phyloP scores from a whole-genome alignment of 2,797 vertebrate genomes.

The Cichlasoma orientale region DNA sequence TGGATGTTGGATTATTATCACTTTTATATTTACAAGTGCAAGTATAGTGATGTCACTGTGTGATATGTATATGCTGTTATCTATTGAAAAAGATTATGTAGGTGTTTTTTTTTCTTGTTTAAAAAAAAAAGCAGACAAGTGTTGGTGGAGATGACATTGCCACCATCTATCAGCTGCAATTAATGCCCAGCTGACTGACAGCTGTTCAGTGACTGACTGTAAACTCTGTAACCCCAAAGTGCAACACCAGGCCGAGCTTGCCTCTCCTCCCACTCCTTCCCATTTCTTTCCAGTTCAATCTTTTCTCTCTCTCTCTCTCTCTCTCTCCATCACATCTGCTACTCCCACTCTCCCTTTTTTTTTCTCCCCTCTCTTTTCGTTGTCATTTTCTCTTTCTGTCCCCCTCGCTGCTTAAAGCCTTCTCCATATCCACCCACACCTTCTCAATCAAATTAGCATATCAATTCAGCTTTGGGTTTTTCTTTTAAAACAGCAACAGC shows the following conservation, averaged over 20 bases:
- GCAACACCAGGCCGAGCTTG: conserved; percentile 28
- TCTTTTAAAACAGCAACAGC: conserved; percentile 56
- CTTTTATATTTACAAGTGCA: too few relatives aligned
- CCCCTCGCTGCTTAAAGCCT: conserved; percentile 64
- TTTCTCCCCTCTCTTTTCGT: conserved; percentile 29
- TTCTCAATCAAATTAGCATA: conserved; percentile 80
- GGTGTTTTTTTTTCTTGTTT: background rate
- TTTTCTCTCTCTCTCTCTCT: conserved; percentile 39
- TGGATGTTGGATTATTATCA: too few relatives aligned
- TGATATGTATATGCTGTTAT: background rate
- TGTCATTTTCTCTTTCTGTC: conserved; percentile 60
- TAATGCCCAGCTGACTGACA: conserved; percentile 40
- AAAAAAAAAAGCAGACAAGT: background rate
- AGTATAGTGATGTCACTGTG: too few relatives aligned
- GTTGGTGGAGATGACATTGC: background rate
- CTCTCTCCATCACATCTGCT: conserved; percentile 43
- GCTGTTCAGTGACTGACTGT: conserved; percentile 41
- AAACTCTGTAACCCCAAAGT: conserved; percentile 46
- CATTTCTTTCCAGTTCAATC: conserved; percentile 58
- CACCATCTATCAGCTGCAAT: background rate
- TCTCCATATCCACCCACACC: conserved; percentile 79
- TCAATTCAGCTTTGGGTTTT: conserved; percentile 70
- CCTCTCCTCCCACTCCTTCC: conserved; percentile 55
- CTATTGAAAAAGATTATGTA: background rate
- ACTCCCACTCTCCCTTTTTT: conserved; percentile 54